Base-by-base conservation (phyloP, 2,888 invertebrate species). In the Sylvicola cinctus region DNA sequence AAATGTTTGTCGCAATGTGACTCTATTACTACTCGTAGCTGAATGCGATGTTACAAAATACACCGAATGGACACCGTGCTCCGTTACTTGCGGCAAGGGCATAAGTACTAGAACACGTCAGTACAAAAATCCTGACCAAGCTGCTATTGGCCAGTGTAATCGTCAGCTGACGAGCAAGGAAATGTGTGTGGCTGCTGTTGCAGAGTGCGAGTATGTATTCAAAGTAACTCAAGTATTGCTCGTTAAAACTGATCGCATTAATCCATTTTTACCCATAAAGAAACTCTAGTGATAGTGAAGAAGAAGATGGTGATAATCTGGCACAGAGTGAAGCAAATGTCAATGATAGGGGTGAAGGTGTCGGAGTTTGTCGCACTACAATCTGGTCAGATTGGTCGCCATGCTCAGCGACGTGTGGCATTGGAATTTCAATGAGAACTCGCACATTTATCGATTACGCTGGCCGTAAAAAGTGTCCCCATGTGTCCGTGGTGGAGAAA, bases 81-180 rank as follows among this genome's bases (percentile, higher is more conserved):
- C 84, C 4, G 85, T 81, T 27, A 68, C 71, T 20, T 93, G 91
- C 58, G 91, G 90, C 37, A 80, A 80, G 61, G 91, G 91, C 16
- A 64, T 75, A 41, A 66, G 83, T 46, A 76, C 79, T 68, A 66
- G 87, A 45, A 73, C 68, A 37, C 66, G 90, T 37, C 55, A 64
- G 41, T 88, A 83, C 58, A 55, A 71, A 55, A 49, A 50, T 33
- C 71, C 75, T 31, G 67, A 74, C 46, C 73, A 75, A 50, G 88
- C 90, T 5, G 60, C 60, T 42, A 70, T 71, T 68, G 62, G 70
- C 46, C 57, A 66, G 42, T 77, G 78, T 51, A 63, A 69, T 44
- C 58, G 78, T 23, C 78, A 88, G 55, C 60, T 93, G 48, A 66
- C 81, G 31, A 70, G 76, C 36, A 87, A 85, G 56, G 90, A 91